These are phyloP conservation scores for Sitta europaea DNA, from an alignment of 2,113 vertebrate genomes.

Conservation along the genomic window DNA sequence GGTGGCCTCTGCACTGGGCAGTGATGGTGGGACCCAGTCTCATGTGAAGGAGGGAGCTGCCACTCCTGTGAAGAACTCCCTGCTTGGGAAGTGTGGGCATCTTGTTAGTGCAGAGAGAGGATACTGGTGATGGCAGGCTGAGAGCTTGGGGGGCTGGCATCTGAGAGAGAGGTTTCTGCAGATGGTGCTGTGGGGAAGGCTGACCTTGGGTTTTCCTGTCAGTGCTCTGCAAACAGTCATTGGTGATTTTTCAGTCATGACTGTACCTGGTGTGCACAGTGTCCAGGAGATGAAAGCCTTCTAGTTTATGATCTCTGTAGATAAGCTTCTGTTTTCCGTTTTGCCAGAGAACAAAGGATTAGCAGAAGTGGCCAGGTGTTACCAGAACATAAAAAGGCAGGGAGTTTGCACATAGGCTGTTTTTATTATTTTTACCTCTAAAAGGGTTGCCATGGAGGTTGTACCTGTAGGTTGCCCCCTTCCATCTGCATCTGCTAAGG, in stretches of 20 bases:
- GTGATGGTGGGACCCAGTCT: background rate
- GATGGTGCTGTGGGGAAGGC: background rate
- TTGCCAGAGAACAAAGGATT: background rate
- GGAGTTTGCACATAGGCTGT: background rate
- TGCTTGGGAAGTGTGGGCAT: background rate
- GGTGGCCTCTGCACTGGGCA: background rate
- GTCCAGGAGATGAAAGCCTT: background rate
- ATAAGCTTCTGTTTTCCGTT: background rate
- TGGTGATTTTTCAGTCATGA: background rate
- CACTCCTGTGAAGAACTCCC: background rate
- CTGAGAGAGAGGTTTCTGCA: background rate
- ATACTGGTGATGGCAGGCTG: background rate
- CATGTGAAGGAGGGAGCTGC: background rate
- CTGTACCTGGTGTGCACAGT: background rate
- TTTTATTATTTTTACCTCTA: background rate
- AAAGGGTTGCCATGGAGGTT: background rate
- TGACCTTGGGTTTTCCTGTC: background rate
- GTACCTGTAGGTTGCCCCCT: background rate
- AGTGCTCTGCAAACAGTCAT: background rate
- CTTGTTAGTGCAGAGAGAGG: background rate
- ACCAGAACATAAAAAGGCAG: background rate
- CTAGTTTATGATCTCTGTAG: background rate
- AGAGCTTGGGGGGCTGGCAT: background rate
- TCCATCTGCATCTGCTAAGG: background rate
- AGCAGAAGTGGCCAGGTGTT: background rate